Evolutionary conservation across 2,888 invertebrate genomes (phyloP), one percentile per base, ranked within the genome.

Genomic region (Scaptomyza parva): DNA sequence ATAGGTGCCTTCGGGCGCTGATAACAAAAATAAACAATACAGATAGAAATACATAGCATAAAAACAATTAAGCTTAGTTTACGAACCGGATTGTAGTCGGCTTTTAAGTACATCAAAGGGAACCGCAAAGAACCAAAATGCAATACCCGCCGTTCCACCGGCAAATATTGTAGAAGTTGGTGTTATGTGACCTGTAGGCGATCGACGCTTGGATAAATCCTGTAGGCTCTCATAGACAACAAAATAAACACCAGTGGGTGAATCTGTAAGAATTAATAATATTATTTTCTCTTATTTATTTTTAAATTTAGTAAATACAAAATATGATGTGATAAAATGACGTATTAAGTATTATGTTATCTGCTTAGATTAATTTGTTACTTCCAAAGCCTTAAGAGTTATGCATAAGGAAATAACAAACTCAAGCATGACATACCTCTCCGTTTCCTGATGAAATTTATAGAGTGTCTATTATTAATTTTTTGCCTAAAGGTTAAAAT

Each of bases 211-310:
- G 69, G 98, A 92, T 41, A 94, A 91, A 81, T 95, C 94, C 92
- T 98, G 96, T 18, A 99, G 92, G 92, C 94, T 96, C 92, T 99
- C 99, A 90, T 99, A 99, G 0, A 97, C 96, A 93, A 98, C 95
- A 90, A 99, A 99, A 92, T 99, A 99, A 93, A 98, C 95, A 45
- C 99, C 99, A 91, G 99, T 99, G 47, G 99, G 99, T 50, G 99
- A 96, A 93, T 99, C 99, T 95, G 87, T 35, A 20, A 1, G 2
- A 7, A 8, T 9, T 33, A 33, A 4, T n/a, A 26, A 12, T 11
- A n/a, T n/a, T n/a, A n/a, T n/a, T n/a, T n/a, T n/a, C n/a, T n/a
- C n/a, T n/a, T n/a, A n/a, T n/a, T n/a, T n/a, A n/a, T n/a, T n/a
- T n/a, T 26, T 26, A 8, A 26, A 26, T 26, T 8, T 1, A 26